Base-by-base conservation (phyloP, 2,113 vertebrate genomes). In the Mustelus asterias region DNA sequence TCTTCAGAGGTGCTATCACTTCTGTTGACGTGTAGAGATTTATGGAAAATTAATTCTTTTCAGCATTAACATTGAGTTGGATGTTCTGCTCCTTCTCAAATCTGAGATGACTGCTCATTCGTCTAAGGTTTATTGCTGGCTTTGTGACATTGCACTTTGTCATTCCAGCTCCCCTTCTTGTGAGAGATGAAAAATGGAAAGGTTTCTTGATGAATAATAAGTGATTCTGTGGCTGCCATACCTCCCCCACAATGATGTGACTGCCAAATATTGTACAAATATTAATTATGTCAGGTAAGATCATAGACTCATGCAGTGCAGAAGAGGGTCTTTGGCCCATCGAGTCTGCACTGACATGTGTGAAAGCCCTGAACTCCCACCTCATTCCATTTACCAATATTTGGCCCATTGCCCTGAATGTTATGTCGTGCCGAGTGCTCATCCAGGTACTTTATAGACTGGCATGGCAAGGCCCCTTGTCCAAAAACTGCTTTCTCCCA, bases 11-110 rank as follows among this genome's bases (percentile, higher is more conserved):
- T 60, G 26, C 54, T 24, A 16, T 33, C 48, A 14, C 54, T 90
- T 90, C 29, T 54, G 48, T 33, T 37, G 54, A 11, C 29, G 3
- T 90, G 13, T 29, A 20, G 14, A 83, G 78, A 83, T 41, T 37
- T 83, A 83, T 90, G 11, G 48, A 90, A 90, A 90, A 90, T 90
- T 90, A 58, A 83, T 83, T 83, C n/a, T 18, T 83, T 83, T 83
- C n/a, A 5, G 11, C 78, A 72, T 26, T 72, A 86, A 86, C 83
- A 26, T 92, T 92, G 88, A 63, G 26, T 63, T n/a, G 24, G 63
- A 92, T 63, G 29, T 92, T 92, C 58, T 63, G 58, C 54, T 88
- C 44, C 85, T 60, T 92, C 26, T 92, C 18, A 92, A 90, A 63
- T 60, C 80, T 33, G 29, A 92, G 29, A 60, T 92, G 88, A 63